These are phyloP conservation scores for Pycnomerus fuliginosus DNA, from an alignment of 2,888 invertebrate genomes.

Conservation along the genomic window DNA sequence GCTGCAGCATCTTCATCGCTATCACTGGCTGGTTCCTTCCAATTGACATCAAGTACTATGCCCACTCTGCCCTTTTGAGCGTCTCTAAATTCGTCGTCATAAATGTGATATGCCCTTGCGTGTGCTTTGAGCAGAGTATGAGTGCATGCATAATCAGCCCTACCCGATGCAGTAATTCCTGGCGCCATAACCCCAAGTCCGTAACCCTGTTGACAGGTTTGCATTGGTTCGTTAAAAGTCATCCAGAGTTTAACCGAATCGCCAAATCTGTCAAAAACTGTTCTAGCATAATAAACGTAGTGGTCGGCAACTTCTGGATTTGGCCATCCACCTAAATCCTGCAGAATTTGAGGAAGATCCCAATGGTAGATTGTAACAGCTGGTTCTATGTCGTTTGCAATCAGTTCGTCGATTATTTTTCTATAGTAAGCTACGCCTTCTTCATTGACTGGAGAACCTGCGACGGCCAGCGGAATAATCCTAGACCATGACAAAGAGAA, in stretches of 20 bases:
- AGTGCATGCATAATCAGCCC: conserved; percentile 6
- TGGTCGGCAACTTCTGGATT: conserved; percentile 7
- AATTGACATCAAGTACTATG: conserved; percentile 57
- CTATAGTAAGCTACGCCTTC: conserved; percentile 72
- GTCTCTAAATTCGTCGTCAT: conserved; percentile 47
- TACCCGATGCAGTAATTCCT: background rate
- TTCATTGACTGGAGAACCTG: conserved; percentile 67
- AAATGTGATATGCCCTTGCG: conserved; percentile 46
- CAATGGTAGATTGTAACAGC: conserved; percentile 62
- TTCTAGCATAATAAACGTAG: conserved; percentile 7
- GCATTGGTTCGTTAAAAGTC: conserved; percentile 53
- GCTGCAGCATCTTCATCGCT: conserved; percentile 54
- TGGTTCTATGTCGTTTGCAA: background rate
- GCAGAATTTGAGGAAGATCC: conserved; percentile 6
- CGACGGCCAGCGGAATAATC: conserved; percentile 60
- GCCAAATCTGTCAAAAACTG: conserved; percentile 13
- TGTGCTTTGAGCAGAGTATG: conserved; percentile 11
- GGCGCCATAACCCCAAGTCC: conserved; percentile 7
- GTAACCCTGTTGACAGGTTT: conserved; percentile 12
- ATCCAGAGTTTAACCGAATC: conserved; percentile 49
- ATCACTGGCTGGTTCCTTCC: conserved; percentile 55
- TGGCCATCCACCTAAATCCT: conserved; percentile 23
- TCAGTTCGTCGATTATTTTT: background rate
- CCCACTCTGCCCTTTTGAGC: conserved; percentile 54
- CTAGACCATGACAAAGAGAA: conserved; percentile 37